phyloP scores from a whole-genome alignment of 2,888 invertebrate genomes.

The Mimumesa dahlbomi region DNA sequence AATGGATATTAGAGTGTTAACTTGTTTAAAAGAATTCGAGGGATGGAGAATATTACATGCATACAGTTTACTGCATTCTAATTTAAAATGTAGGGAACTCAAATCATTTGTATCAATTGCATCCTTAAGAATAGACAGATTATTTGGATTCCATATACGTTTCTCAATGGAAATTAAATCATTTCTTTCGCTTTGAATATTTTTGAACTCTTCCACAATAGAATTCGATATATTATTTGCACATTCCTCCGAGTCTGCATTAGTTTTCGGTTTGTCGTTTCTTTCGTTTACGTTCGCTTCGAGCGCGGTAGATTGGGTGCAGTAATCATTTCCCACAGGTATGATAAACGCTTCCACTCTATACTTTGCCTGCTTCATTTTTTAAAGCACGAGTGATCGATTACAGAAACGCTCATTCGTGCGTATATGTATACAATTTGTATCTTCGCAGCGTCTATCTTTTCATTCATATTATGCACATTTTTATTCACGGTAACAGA shows the following conservation, averaged over 20 bases:
- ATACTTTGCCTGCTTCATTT: constrained; percentile 60
- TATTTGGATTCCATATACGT: neutral
- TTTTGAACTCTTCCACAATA: too few species aligned
- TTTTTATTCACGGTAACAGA: too few species aligned
- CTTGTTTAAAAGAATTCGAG: constrained; percentile 62
- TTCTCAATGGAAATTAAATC: neutral
- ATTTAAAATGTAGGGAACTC: constrained; percentile 4
- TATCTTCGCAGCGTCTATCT: too few species aligned
- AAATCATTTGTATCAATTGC: neutral
- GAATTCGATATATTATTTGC: too few species aligned
- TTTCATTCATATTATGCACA: too few species aligned
- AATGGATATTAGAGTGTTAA: constrained; percentile 71
- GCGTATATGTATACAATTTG: too few species aligned
- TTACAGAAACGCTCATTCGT: too few species aligned
- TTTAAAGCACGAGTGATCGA: too few species aligned
- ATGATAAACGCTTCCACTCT: constrained; percentile 72
- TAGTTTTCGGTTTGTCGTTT: constrained; percentile 47
- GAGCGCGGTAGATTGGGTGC: constrained; percentile 31
- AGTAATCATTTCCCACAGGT: constrained; percentile 51
- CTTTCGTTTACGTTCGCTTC: constrained; percentile 65
- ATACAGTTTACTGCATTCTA: neutral
- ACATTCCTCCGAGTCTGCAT: neutral
- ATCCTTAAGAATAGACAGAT: neutral
- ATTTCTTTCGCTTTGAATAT: too few species aligned
- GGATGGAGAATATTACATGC: too few species aligned